Conservation (phyloP, 1,140 invertebrate species). For the Pararge aegeria region DNA sequence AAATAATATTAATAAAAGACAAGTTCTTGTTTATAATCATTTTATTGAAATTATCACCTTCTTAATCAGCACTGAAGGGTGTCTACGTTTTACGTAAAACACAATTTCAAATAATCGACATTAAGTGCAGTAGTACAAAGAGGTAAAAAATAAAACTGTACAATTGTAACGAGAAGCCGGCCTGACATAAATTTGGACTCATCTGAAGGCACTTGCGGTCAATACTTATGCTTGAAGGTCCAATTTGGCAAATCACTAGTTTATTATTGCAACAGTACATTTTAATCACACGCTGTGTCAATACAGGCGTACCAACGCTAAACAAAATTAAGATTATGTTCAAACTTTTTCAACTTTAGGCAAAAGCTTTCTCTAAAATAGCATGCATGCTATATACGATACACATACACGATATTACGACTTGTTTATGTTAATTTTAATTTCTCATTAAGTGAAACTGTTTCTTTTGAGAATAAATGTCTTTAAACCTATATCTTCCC, state of each 20-base stretch:
- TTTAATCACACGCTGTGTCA: background rate
- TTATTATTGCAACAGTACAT: slow-evolving; percentile 3
- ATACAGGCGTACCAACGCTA: too few relatives aligned
- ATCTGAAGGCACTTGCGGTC: slow-evolving; percentile 74
- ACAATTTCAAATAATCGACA: slow-evolving; percentile 64
- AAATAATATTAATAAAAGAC: slow-evolving; percentile 15
- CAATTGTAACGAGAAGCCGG: slow-evolving; percentile 42
- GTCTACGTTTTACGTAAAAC: slow-evolving; percentile 75
- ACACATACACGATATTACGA: too few relatives aligned
- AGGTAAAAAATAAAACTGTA: slow-evolving; percentile 41
- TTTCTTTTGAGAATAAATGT: too few relatives aligned
- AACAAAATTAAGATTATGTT: too few relatives aligned
- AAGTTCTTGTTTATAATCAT: slow-evolving; percentile 51
- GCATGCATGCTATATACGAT: too few relatives aligned
- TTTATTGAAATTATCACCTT: slow-evolving; percentile 76
- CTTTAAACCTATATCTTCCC: too few relatives aligned
- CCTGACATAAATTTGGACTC: slow-evolving; percentile 50
- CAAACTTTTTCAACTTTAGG: too few relatives aligned
- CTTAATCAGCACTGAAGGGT: slow-evolving; percentile 71
- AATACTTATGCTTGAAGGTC: slow-evolving; percentile 52
- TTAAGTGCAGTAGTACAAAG: slow-evolving; percentile 40
- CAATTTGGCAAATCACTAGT: slow-evolving; percentile 53
- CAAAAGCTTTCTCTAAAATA: too few relatives aligned
- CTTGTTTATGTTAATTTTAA: too few relatives aligned
- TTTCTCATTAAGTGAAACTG: too few relatives aligned